Percentiles rank a stretch among this genome's conserved stretches.
Evolutionary conservation across 2,888 invertebrate species (phyloP).

Genomic region (Limulus polyphemus): DNA sequence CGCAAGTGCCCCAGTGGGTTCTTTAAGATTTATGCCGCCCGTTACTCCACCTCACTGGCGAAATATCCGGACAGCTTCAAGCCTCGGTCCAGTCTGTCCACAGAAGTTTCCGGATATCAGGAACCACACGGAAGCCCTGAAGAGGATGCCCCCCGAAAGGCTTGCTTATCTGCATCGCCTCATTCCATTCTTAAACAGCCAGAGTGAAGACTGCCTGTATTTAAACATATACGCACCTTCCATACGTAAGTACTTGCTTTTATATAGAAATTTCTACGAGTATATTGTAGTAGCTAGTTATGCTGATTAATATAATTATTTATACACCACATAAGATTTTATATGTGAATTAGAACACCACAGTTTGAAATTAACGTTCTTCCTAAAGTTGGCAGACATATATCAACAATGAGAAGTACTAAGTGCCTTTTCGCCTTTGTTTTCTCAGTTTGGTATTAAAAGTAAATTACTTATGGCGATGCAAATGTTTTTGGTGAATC

Average conservation of each 20-base stretch:
- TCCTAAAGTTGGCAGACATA: too few relatives aligned
- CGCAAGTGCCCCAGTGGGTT: slow-evolving; percentile 79
- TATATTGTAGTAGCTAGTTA: too few relatives aligned
- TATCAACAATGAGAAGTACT: too few relatives aligned
- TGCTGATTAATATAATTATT: too few relatives aligned
- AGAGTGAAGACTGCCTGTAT: slow-evolving; percentile 94
- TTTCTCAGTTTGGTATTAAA: too few relatives aligned
- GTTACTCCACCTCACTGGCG: slow-evolving; percentile 61
- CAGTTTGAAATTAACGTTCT: too few relatives aligned
- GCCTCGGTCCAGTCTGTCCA: slow-evolving; percentile 64
- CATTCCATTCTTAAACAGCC: slow-evolving; percentile 70
- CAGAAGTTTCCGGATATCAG: slow-evolving; percentile 48
- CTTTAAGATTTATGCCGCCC: slow-evolving; percentile 88
- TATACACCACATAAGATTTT: too few relatives aligned
- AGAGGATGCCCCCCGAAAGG: slow-evolving; percentile 79
- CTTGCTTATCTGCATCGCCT: slow-evolving; percentile 75
- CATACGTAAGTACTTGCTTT: slow-evolving; percentile 54
- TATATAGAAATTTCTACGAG: too few relatives aligned
- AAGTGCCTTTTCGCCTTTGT: too few relatives aligned
- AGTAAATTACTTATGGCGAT: too few relatives aligned
- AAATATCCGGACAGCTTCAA: slow-evolving; percentile 58
- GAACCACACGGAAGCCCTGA: slow-evolving; percentile 69
- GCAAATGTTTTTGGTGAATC: too few relatives aligned
- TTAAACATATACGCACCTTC: slow-evolving; percentile 91
- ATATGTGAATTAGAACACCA: too few relatives aligned